These are phyloP conservation scores for Cremastinae sp. DNA, from an alignment of 2,888 invertebrate genomes.

Conservation along the genomic window DNA sequence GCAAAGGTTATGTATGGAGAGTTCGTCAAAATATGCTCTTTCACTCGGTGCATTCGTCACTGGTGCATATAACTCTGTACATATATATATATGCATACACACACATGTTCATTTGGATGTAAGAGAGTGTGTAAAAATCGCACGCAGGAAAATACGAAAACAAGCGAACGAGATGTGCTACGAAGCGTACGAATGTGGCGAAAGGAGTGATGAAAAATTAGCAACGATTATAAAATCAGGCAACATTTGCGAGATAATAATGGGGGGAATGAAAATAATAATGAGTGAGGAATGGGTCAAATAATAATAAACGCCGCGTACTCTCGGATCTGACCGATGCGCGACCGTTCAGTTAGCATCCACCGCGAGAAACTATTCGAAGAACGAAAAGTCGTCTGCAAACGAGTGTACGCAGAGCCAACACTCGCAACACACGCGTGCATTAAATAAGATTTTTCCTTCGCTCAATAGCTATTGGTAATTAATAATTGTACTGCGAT, in stretches of 20 bases:
- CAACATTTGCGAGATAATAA: background rate
- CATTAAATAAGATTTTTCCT: background rate
- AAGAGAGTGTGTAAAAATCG: no score
- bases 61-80: background rate
- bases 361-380: constrained; percentile 17
- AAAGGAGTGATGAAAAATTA: constrained; percentile 4
- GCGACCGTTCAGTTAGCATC: constrained; percentile 9
- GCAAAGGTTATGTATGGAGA: background rate
- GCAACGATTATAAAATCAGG: background rate
- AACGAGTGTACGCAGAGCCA: background rate
- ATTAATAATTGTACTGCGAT: background rate
- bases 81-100: background rate
- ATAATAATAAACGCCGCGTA: background rate
- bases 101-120: no score
- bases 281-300: background rate
- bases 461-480: no score
- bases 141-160: background rate
- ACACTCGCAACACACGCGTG: background rate
- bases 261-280: background rate
- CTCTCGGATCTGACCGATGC: constrained; percentile 19
- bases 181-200: constrained; percentile 26
- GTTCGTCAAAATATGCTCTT: constrained; percentile 1
- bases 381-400: background rate
- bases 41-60: constrained; percentile 9
- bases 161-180: constrained; percentile 12